Evolutionary conservation across 2,797 vertebrate genomes (phyloP).

Genomic region (Otus scops): DNA sequence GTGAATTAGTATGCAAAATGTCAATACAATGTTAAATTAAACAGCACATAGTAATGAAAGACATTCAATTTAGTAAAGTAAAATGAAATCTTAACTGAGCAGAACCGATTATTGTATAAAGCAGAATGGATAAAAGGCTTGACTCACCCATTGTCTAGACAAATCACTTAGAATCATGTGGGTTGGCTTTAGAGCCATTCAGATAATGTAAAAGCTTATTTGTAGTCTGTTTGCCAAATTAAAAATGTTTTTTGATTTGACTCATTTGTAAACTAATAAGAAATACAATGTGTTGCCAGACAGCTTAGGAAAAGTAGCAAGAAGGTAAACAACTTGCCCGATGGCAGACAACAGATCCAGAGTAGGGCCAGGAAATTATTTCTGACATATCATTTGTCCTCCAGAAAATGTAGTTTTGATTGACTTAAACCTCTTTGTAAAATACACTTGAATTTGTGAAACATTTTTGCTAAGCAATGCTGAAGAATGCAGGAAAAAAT

Average conservation of each 20-base stretch:
- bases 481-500: background rate
- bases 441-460: background rate
- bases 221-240: constrained; percentile 18
- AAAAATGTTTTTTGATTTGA: background rate
- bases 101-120: constrained; percentile 53
- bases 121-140: constrained; percentile 37
- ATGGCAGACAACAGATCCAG: background rate
- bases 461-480: background rate
- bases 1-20: constrained; percentile 39
- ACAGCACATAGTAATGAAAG: constrained; percentile 40
- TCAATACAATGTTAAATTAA: constrained; percentile 14
- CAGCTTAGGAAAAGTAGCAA: background rate
- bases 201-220: constrained; percentile 8
- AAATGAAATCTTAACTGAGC: constrained; percentile 61
- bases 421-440: background rate
- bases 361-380: background rate
- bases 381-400: background rate
- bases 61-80: constrained; percentile 49
- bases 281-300: background rate
- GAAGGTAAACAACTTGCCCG: background rate
- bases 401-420: background rate
- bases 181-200: constrained; percentile 42
- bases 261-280: background rate
- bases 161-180: constrained; percentile 27
- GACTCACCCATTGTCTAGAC: constrained; percentile 59